phyloP scores from a whole-genome alignment of 35 echinoderm and acorn worm genomes.

The Strongylocentrotus purpuratus region DNA sequence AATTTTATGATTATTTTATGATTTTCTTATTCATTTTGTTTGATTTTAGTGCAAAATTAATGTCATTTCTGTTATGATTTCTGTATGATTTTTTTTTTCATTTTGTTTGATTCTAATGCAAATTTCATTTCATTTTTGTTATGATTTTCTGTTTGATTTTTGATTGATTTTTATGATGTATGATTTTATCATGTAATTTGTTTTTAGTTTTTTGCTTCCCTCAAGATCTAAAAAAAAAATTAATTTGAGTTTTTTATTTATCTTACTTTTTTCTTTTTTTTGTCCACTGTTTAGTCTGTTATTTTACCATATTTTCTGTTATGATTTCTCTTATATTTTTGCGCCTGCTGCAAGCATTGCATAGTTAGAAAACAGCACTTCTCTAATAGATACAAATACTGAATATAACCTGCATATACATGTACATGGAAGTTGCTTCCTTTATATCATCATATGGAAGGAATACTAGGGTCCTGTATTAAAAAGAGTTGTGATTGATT shows the following conservation, averaged over 20 bases:
- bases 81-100: conserved; percentile 8
- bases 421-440: no score
- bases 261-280: not conserved
- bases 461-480: no score
- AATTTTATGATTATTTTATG: conserved; percentile 15
- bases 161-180: not conserved
- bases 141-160: not conserved
- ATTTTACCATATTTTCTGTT: not conserved
- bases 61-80: not conserved
- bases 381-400: no score
- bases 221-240: not conserved
- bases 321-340: not conserved
- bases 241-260: no score
- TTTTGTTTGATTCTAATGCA: no score
- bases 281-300: not conserved
- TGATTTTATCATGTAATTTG: not conserved
- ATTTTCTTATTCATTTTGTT: not conserved
- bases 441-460: no score
- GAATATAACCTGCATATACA: no score
- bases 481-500: no score
- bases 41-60: not conserved
- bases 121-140: not conserved
- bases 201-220: not conserved
- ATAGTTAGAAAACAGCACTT: not conserved
- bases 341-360: not conserved